phyloP scores from a whole-genome alignment of 2,113 vertebrate species.

The Corvus cornix region DNA sequence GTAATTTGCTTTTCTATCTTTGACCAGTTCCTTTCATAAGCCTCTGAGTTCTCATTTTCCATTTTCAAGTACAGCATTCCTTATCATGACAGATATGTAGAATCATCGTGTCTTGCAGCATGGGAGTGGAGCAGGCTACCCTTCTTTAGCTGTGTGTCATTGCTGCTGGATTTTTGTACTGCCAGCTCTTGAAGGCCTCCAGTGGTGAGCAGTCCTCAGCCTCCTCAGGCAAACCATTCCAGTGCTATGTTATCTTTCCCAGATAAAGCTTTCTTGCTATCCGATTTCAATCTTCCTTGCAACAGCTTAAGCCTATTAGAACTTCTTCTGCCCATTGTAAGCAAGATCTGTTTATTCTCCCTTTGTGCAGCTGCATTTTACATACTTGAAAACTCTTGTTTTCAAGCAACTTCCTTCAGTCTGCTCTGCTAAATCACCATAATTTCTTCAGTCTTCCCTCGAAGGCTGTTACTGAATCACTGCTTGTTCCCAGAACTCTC shows the following conservation, averaged over 20 bases:
- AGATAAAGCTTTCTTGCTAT: neutral
- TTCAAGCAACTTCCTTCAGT: neutral
- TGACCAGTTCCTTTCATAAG: neutral
- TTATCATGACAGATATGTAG: neutral
- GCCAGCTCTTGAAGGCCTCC: neutral
- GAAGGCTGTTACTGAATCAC: neutral
- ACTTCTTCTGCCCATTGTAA: neutral
- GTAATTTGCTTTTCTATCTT: constrained; percentile 26
- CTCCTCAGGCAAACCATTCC: neutral
- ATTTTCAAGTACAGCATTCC: neutral
- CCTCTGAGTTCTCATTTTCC: neutral
- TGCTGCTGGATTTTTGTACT: neutral
- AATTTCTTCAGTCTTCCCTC: neutral
- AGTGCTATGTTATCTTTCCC: neutral
- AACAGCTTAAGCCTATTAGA: neutral
- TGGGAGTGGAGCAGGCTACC: neutral
- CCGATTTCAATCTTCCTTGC: neutral
- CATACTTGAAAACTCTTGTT: neutral
- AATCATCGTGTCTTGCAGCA: neutral
- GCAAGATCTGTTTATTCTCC: neutral
- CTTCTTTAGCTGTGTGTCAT: neutral
- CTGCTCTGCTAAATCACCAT: neutral
- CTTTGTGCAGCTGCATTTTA: neutral
- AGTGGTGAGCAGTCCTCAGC: neutral
- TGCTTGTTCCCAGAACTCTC: neutral